Evolutionary conservation across 2,797 vertebrate species (phyloP).

Genomic region (Margarornis squamiger): DNA sequence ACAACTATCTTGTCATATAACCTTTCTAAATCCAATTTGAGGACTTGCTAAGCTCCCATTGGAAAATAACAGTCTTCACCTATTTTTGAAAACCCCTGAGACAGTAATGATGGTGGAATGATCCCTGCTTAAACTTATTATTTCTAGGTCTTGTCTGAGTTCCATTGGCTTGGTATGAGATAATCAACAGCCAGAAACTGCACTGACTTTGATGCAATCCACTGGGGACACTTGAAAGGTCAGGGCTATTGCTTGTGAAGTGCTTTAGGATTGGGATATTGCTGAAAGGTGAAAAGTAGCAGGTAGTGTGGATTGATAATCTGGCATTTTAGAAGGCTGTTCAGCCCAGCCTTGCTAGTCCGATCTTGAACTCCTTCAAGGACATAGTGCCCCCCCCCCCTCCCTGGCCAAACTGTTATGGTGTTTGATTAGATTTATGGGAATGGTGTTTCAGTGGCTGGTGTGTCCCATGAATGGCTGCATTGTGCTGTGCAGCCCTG

Average conservation of each 20-base stretch:
- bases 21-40: neutral
- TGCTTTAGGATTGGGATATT: neutral
- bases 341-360: neutral
- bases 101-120: neutral
- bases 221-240: neutral
- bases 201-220: neutral
- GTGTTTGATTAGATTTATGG: neutral
- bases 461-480: neutral
- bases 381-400: neutral
- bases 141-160: neutral
- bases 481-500: neutral
- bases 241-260: neutral
- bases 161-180: neutral
- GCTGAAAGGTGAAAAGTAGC: neutral
- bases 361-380: neutral
- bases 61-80: neutral
- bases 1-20: neutral
- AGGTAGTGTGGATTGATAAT: neutral
- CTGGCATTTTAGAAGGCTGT: neutral
- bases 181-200: neutral
- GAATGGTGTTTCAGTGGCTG: conserved; percentile 23
- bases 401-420: neutral
- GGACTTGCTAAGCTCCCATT: neutral
- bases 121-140: neutral
- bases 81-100: neutral